Conservation (phyloP, 2,888 invertebrate species). For the Thecocarcelia acutangulata region DNA sequence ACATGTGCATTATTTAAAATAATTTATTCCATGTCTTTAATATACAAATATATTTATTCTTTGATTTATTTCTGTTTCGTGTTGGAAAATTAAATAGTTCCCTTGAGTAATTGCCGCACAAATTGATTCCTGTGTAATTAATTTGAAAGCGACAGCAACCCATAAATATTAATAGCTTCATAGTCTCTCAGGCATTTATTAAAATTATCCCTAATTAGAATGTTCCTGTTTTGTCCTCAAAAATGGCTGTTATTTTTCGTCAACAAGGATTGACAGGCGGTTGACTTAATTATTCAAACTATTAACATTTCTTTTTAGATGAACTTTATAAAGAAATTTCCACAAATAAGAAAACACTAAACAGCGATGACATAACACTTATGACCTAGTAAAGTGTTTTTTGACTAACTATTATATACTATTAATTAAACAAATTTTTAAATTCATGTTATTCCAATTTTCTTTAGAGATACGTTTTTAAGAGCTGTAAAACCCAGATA, state of each 20-base stretch:
- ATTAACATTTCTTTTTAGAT: neutral
- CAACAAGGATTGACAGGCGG: no score
- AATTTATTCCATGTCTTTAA: slow-evolving; percentile 5
- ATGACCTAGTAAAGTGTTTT: no score
- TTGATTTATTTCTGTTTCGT: slow-evolving; percentile 31
- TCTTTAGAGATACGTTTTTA: no score
- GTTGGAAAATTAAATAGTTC: slow-evolving; percentile 42
- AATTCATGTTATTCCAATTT: no score
- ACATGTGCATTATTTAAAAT: slow-evolving; percentile 15
- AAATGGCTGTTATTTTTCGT: no score
- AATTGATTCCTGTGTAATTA: slow-evolving; percentile 57
- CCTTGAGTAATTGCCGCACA: slow-evolving; percentile 33
- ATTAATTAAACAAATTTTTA: no score
- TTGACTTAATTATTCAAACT: neutral
- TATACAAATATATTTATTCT: neutral
- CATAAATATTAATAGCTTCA: slow-evolving; percentile 46
- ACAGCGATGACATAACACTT: no score
- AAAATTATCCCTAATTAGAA: neutral
- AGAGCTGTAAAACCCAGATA: no score
- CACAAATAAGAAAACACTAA: neutral
- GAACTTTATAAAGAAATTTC: no score
- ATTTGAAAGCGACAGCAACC: slow-evolving; percentile 45
- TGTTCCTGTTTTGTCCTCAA: neutral
- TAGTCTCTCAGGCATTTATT: neutral
- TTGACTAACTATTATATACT: no score